Percentiles rank a stretch among this genome's conserved stretches.
Conservation (phyloP, 2,797 vertebrate genomes). For the Neomorphus geoffroyi region DNA sequence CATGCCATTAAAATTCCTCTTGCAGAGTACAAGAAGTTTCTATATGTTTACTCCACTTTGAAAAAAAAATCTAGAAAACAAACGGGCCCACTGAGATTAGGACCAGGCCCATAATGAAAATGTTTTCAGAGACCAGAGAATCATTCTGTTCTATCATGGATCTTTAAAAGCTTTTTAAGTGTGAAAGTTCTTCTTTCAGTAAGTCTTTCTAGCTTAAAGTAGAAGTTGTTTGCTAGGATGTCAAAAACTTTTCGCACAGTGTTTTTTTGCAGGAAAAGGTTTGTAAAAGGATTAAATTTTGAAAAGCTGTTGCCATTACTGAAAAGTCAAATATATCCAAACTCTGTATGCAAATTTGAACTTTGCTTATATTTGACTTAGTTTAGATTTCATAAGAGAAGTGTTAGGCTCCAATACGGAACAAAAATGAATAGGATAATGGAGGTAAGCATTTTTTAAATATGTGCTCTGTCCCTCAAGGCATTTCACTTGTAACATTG, state of each 20-base stretch:
- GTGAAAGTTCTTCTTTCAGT: conserved; percentile 23
- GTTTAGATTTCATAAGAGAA: neutral
- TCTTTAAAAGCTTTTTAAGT: neutral
- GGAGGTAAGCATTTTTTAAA: conserved; percentile 16
- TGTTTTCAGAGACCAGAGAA: neutral
- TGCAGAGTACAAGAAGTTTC: neutral
- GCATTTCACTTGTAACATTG: neutral
- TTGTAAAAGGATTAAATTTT: conserved; percentile 41
- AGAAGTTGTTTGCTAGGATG: conserved; percentile 26
- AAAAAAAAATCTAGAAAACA: neutral
- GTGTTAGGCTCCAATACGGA: neutral
- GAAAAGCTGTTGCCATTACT: conserved; percentile 37
- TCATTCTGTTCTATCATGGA: neutral
- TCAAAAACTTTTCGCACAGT: neutral
- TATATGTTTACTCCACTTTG: neutral
- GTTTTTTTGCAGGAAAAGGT: conserved; percentile 31
- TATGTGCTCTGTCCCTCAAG: neutral
- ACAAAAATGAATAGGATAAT: neutral
- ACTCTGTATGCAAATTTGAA: conserved; percentile 34
- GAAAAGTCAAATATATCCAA: conserved; percentile 43
- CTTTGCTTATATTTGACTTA: conserved; percentile 33
- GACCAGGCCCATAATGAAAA: neutral
- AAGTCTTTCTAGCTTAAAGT: neutral
- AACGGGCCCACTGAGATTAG: neutral
- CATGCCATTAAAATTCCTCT: neutral